Evolutionary conservation across 2,888 invertebrate species (phyloP).

Genomic region (Apantesis nais): DNA sequence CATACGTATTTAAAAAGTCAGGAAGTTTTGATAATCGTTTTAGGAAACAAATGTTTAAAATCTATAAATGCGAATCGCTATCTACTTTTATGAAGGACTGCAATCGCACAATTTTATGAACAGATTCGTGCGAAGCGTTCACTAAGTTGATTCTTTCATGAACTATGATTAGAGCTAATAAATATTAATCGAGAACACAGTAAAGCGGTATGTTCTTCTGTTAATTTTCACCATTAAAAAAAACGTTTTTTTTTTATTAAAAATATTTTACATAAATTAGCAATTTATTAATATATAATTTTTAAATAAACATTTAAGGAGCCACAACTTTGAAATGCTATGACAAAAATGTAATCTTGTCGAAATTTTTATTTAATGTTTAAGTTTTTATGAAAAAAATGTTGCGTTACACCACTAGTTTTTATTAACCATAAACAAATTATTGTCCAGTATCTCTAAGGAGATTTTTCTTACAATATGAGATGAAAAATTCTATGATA

Average conservation of each 20-base stretch:
- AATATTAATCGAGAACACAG: constrained; percentile 25
- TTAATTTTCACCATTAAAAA: background rate
- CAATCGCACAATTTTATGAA: background rate
- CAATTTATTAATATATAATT: background rate
- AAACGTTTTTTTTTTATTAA: background rate
- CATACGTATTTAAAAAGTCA: too few species aligned
- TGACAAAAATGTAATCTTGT: background rate
- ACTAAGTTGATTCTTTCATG: constrained; percentile 46
- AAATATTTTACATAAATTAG: background rate
- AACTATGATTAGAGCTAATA: constrained; percentile 40
- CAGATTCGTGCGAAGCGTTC: background rate
- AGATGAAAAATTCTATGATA: background rate
- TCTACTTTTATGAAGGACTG: too few species aligned
- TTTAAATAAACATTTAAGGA: constrained; percentile 16
- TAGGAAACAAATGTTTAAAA: too few species aligned
- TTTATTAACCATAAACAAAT: background rate
- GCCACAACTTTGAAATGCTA: constrained; percentile 14
- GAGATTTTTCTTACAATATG: background rate
- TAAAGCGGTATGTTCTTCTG: background rate
- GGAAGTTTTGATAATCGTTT: too few species aligned
- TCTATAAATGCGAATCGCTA: too few species aligned
- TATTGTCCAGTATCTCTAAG: background rate
- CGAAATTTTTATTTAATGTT: background rate
- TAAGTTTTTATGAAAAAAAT: background rate
- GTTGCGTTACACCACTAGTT: background rate